Conservation (phyloP, 2,888 invertebrate genomes). For the Acanthococcus lagerstroemiae region DNA sequence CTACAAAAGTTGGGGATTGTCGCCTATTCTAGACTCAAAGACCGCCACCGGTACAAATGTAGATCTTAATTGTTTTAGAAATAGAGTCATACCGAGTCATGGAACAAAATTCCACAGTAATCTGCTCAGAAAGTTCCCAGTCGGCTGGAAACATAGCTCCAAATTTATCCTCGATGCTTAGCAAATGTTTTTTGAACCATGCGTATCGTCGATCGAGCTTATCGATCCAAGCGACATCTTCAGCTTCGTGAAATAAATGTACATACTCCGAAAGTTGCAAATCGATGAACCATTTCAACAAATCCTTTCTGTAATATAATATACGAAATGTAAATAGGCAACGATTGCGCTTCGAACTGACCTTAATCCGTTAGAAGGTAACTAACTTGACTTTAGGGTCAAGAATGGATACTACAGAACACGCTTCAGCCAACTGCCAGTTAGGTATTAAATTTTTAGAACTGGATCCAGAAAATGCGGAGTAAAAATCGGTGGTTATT, state of each 20-base stretch:
- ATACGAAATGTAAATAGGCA: too few species aligned
- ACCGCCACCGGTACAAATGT: background rate
- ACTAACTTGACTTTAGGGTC: conserved; percentile 69
- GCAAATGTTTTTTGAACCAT: conserved; percentile 89
- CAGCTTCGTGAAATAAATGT: conserved; percentile 87
- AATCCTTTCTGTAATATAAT: conserved; percentile 49
- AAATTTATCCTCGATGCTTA: conserved; percentile 87
- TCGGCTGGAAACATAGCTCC: conserved; percentile 77
- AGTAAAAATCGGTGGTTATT: conserved; percentile 83
- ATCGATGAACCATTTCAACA: conserved; percentile 82
- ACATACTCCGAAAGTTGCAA: conserved; percentile 83
- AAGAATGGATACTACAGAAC: conserved; percentile 72
- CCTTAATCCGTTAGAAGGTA: too few species aligned
- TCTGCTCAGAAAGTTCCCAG: conserved; percentile 91
- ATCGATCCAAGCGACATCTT: conserved; percentile 94
- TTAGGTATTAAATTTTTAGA: conserved; percentile 50
- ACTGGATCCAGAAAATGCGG: conserved; percentile 65
- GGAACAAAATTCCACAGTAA: conserved; percentile 80
- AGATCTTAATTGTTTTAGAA: background rate
- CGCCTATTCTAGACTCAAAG: background rate
- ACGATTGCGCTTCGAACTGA: too few species aligned
- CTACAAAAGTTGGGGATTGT: background rate
- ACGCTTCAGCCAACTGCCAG: conserved; percentile 65
- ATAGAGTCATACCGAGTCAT: conserved; percentile 49
- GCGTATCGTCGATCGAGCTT: conserved; percentile 87